Conservation (phyloP, 2,797 vertebrate species). For the Gymnoscopelus microlampas region DNA sequence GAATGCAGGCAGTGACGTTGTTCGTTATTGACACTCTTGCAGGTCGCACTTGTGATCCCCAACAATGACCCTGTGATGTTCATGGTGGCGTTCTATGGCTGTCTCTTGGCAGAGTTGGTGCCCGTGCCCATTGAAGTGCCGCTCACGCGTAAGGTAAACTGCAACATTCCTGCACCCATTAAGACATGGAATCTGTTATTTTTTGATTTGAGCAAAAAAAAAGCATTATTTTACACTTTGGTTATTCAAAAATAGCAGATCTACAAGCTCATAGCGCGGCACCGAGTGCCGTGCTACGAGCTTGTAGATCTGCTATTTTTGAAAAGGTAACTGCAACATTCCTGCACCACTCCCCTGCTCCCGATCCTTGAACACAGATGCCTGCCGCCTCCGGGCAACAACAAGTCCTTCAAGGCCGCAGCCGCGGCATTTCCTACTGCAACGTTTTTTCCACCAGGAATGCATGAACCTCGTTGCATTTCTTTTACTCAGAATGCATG, state of each 20-base stretch:
- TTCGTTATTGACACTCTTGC: conserved; percentile 27
- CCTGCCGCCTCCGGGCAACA: no score
- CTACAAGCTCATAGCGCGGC: no score
- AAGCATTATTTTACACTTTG: no score
- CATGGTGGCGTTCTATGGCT: conserved; percentile 97
- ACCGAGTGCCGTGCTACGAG: no score
- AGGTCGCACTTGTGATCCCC: conserved; percentile 97
- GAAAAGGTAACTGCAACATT: conserved; percentile 82
- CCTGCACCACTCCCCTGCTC: no score
- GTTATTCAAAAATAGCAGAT: no score
- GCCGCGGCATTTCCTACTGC: neutral
- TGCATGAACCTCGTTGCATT: neutral
- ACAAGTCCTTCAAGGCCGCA: neutral
- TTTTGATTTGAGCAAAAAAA: no score
- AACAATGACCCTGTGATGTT: conserved; percentile 97
- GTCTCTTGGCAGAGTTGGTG: conserved; percentile 93
- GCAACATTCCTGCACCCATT: no score
- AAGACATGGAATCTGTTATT: no score
- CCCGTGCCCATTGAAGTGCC: conserved; percentile 97
- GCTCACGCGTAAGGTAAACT: conserved; percentile 92
- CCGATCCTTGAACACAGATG: no score
- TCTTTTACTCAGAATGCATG: no score
- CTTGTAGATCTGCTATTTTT: no score
- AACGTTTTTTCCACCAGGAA: neutral
- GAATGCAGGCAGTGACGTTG: neutral